These are phyloP conservation scores for Dipodomys spectabilis DNA, from an alignment of 2,113 vertebrate genomes.

Conservation along the genomic window DNA sequence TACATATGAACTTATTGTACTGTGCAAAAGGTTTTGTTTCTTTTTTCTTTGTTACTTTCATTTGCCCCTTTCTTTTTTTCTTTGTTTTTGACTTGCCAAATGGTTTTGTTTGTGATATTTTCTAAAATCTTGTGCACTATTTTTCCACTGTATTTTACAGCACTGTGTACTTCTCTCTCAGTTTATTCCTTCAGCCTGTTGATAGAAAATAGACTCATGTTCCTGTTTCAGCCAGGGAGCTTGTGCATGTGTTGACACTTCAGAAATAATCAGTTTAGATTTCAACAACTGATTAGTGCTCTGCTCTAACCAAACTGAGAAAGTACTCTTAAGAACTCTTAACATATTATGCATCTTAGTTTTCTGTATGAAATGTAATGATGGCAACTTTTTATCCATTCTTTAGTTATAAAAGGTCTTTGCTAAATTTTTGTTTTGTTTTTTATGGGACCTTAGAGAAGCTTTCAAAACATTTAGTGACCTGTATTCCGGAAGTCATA, in stretches of 20 bases:
- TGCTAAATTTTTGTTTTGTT: constrained; percentile 68
- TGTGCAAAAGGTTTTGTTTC: neutral
- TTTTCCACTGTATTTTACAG: constrained; percentile 41
- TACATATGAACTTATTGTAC: neutral
- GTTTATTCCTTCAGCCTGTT: constrained; percentile 77
- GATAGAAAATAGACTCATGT: constrained; percentile 79
- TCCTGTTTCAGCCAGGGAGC: constrained; percentile 78
- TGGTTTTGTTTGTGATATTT: neutral
- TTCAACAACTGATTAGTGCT: constrained; percentile 86
- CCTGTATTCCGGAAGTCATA: constrained; percentile 66
- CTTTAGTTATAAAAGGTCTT: constrained; percentile 61
- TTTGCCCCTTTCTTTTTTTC: constrained; percentile 31
- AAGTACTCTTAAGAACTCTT: constrained; percentile 79
- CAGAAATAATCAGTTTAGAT: constrained; percentile 88
- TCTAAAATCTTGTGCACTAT: neutral
- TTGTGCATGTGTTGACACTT: constrained; percentile 86
- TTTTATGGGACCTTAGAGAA: constrained; percentile 68
- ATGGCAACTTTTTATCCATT: constrained; percentile 68
- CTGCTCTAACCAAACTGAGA: constrained; percentile 83
- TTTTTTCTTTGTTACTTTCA: neutral
- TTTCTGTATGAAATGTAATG: constrained; percentile 49
- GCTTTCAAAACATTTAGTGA: constrained; percentile 78
- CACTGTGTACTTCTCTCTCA: constrained; percentile 60
- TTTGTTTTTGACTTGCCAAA: neutral
- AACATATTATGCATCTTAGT: constrained; percentile 81